Percentiles rank a stretch among this genome's conserved stretches.
These are phyloP conservation scores for Gyrodactylus bullatarudis DNA, from an alignment of 1,140 invertebrate genomes.

Conservation along the genomic window DNA sequence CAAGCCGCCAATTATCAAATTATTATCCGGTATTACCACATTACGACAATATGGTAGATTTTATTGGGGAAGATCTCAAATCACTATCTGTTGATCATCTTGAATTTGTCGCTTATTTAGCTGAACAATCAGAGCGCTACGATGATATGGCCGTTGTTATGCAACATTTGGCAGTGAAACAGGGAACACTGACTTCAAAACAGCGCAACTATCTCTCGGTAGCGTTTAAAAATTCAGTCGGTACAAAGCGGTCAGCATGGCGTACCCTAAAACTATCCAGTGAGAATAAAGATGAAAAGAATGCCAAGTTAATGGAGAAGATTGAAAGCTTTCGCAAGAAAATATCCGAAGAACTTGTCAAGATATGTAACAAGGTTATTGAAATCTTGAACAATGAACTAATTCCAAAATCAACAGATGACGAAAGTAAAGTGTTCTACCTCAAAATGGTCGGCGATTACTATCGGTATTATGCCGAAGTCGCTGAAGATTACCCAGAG, in stretches of 20 bases:
- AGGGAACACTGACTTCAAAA: not conserved
- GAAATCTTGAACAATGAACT: not conserved
- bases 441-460: slow-evolving; percentile 38
- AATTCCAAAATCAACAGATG: not conserved
- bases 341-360: not conserved
- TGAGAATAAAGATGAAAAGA: not conserved
- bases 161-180: not conserved
- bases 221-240: not conserved
- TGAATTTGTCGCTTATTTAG: too few species aligned
- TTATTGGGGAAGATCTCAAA: too few species aligned
- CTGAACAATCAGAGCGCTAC: not conserved
- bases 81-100: too few species aligned
- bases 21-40: too few species aligned
- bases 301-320: not conserved
- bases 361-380: not conserved
- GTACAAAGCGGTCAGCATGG: not conserved
- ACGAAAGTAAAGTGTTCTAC: not conserved
- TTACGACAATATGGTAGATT: too few species aligned
- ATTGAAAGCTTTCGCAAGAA: not conserved
- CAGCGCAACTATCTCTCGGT: slow-evolving; percentile 1
- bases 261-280: not conserved
- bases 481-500: slow-evolving; percentile 29
- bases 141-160: not conserved
- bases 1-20: too few species aligned
- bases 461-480: slow-evolving; percentile 89